Evolutionary conservation across 1,140 invertebrate species (phyloP), one percentile per base, ranked within the genome.

Genomic region (Harpegnathos saltator): DNA sequence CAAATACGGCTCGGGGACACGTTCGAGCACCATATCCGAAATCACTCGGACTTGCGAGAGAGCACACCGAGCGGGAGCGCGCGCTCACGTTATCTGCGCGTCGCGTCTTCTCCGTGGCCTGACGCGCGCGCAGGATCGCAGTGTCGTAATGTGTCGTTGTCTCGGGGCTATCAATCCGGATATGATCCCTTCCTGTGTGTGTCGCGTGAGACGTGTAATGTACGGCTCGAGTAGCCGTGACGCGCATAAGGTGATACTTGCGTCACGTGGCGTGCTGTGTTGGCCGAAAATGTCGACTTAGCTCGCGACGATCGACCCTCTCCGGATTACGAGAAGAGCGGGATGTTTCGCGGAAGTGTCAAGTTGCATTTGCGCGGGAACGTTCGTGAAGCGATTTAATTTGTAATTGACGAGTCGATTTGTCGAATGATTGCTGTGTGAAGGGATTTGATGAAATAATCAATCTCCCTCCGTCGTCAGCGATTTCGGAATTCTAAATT

Each of bases 1-100:
- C 58, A 86, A 86, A 86, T 85, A 85, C 48, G 24, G 56, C 54
- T 63, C 58, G 68, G 33, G 84, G 56, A 82, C 61, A 63, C 56
- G 52, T 52, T 84, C 48, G 48, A 75, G 24, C 44, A 50, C 50
- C 72, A 69, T 72, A 85, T 59, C 38, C 73, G 50, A 65, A 73
- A 75, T 86, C 72, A 33, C 65, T 69, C 66, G 66, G 50, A 69
- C 66, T 78, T 71, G 63, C 52, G 1, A 3, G 44, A 1, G 38
- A 44, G 38, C 38, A 9, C 38, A 44, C 33, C 33, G 33, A 33
- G n/a, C n/a, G n/a, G n/a, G n/a, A n/a, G 5, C 29, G 29, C 29
- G 29, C 29, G 1, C 29, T 33, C 29, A 33, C 29, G 29, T 33
- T n/a, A n/a, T 33, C 29, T 33, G 29, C 29, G n/a, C 5, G 5